Evolutionary conservation across 2,113 vertebrate species (phyloP).

Genomic region (Neomonachus schauinslandi): DNA sequence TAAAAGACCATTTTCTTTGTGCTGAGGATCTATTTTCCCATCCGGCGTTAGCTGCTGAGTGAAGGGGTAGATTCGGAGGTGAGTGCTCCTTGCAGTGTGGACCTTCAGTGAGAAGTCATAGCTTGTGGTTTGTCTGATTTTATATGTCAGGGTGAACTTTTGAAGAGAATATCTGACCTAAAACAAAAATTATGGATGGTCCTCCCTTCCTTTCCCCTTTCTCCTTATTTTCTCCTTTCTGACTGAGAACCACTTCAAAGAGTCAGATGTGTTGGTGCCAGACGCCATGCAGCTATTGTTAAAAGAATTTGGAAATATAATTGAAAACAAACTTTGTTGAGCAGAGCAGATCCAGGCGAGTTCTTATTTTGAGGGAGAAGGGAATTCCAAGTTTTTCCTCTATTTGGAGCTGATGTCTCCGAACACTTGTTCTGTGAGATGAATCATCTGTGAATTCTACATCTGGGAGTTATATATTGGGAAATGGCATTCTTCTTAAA

Average conservation of each 20-base stretch:
- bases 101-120: neutral
- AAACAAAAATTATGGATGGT: slow-evolving; percentile 62
- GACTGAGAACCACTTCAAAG: slow-evolving; percentile 87
- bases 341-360: slow-evolving; percentile 72
- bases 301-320: slow-evolving; percentile 88
- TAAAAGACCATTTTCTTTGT: neutral
- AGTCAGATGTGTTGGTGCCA: slow-evolving; percentile 87
- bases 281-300: slow-evolving; percentile 86
- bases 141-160: neutral
- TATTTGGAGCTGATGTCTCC: slow-evolving; percentile 88
- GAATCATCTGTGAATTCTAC: slow-evolving; percentile 89
- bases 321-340: slow-evolving; percentile 87
- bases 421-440: slow-evolving; percentile 89
- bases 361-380: slow-evolving; percentile 78
- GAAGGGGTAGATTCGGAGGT: neutral
- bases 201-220: slow-evolving; percentile 59
- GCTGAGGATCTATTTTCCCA: neutral
- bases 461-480: slow-evolving; percentile 93
- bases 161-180: slow-evolving; percentile 51
- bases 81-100: neutral
- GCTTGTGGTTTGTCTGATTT: neutral
- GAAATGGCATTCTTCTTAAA: slow-evolving; percentile 85
- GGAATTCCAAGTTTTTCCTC: slow-evolving; percentile 81
- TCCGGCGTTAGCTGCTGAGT: neutral
- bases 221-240: slow-evolving; percentile 49